Base-by-base conservation (phyloP, 2,113 vertebrate species). In the Calonectris borealis region DNA sequence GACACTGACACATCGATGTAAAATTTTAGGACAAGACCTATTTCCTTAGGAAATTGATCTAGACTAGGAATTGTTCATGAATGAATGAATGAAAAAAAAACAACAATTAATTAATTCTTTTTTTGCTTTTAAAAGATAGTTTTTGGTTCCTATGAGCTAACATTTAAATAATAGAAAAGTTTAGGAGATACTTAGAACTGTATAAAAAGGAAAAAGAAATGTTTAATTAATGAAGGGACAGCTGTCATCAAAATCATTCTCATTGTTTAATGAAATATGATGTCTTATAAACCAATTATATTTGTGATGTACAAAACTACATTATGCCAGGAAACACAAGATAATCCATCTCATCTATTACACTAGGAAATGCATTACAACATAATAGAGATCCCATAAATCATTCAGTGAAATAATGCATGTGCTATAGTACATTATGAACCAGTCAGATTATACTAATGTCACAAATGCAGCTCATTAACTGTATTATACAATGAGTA, bases 301-400 rank as follows among this genome's bases (percentile, higher is more conserved):
- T 85, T 91, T 94, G 72, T 86, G 77, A 96, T 89, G 54, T 90
- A 76, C 9, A 90, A 91, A 92, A 92, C 90, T 91, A 61, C 36
- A 57, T 60, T 88, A 75, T 91, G 10, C 48, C 89, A 72, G 72
- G 87, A 96, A 97, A 95, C 55, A 60, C 29, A 68, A 73, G 54
- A 90, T 94, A 96, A 96, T 95, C 78, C 58, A 88, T 96, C 65
- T 94, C 65, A 73, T 88, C 69, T 93, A 88, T 96, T 93, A 90
- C 49, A 49, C 49, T 90, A 83, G 82, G 62, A 96, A 97, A 76
- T 83, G 44, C 64, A 71, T 95, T 95, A 79, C 51, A 94, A 83
- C 65, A 68, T 94, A 89, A 91, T 38, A 95, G 75, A 94, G 68
- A 86, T 65, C 46, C 38, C 49, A 82, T 97, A 96, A 96, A 96